Base-by-base conservation (phyloP, 2,888 invertebrate genomes). In the Tiphia femorata region DNA sequence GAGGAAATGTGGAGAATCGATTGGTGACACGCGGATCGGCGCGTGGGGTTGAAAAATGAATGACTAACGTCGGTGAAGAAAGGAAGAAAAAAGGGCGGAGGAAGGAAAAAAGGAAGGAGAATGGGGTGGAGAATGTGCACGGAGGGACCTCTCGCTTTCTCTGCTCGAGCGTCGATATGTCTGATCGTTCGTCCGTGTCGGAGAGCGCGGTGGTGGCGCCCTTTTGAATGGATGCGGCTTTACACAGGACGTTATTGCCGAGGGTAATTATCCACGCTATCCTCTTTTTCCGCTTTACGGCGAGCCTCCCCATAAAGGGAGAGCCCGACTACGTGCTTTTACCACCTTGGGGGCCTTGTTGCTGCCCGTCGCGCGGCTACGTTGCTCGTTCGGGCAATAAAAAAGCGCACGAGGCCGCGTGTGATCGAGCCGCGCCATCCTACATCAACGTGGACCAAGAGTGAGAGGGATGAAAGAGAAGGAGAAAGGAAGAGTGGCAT, bases 371-470 rank as follows among this genome's bases (percentile, higher is more conserved):
- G 54, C 49, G 46, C 49, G 53, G 65, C 55, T n/a, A 60, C 60
- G 58, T 50, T 69, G 66, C 63, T 69, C 66, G 66, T 59, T 70
- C 66, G 63, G 55, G 69, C 70, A 66, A 69, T 69, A 69, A 69
- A 69, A 69, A 70, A 66, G 70, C 63, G 66, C 66, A 61, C n/a
- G n/a, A 38, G 55, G 38, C 58, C 60, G 58, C 52, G 63, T n/a
- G n/a, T 55, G 63, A 69, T 69, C 69, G 65, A 58, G 51, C 37
- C 62, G 52, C 57, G 52, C 55, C 58, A 57, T 62, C 49, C 60
- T 53, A 60, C 60, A 51, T 63, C 64, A 49, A 33, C 48, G 43
- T 12, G 48, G 27, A 33, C 46, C 48, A 60, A 63, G 59, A 57
- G 54, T 16, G 17, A 16, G 14, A 35, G 16, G 14, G 14, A 12